These are phyloP conservation scores for Nesidiocoris tenuis DNA, from an alignment of 2,888 invertebrate genomes.

Conservation along the genomic window DNA sequence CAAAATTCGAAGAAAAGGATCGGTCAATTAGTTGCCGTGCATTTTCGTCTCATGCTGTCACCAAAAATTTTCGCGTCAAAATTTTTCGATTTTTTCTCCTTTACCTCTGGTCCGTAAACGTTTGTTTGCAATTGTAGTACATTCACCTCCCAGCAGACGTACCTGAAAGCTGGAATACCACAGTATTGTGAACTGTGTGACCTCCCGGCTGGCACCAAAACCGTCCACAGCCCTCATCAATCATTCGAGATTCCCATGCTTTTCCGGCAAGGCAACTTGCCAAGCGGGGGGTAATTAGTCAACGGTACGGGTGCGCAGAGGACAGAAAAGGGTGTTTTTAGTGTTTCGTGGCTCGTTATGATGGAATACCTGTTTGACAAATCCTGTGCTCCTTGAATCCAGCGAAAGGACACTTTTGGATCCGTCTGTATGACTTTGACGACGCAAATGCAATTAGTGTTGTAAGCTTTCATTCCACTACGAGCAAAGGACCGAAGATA, in stretches of 20 bases:
- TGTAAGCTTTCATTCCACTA: too few relatives aligned
- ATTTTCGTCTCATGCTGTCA: too few relatives aligned
- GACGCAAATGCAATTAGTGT: too few relatives aligned
- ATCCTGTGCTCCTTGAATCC: not conserved
- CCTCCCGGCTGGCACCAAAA: not conserved
- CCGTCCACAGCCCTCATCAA: not conserved
- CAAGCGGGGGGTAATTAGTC: slow-evolving; percentile 7
- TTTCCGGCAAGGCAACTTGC: not conserved
- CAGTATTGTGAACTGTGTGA: not conserved
- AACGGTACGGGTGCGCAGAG: not conserved
- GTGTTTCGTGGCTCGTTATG: not conserved
- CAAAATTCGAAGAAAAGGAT: not conserved
- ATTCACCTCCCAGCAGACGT: not conserved
- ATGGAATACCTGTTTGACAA: slow-evolving; percentile 10
- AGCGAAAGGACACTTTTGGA: too few relatives aligned
- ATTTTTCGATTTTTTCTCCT: not conserved
- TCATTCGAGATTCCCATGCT: not conserved
- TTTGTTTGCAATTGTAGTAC: not conserved
- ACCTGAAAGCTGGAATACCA: not conserved
- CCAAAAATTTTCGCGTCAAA: not conserved
- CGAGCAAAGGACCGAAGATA: too few relatives aligned
- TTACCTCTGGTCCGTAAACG: too few relatives aligned
- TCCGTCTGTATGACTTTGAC: too few relatives aligned
- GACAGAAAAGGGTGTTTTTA: slow-evolving; percentile 3
- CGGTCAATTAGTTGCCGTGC: too few relatives aligned